A percentile compares a stretch with the other conserved stretches of the same genome.
Evolutionary conservation across 2,888 invertebrate species (phyloP).

Genomic region (Pinctada fucata): DNA sequence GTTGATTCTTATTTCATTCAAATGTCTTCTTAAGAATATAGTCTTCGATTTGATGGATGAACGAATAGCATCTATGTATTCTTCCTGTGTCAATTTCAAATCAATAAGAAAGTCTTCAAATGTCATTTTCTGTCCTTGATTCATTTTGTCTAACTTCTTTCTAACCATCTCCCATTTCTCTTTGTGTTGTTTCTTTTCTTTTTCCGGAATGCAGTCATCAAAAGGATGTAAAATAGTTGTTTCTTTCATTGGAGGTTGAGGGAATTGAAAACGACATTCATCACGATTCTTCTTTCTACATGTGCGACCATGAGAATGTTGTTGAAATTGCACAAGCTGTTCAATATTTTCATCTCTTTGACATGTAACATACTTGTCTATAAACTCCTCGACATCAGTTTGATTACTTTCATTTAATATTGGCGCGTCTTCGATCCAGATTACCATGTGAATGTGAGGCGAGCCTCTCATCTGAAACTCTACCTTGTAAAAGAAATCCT

Average conservation of each 20-base stretch:
- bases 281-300: constrained; percentile 40
- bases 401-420: constrained; percentile 29
- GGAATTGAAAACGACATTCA: constrained; percentile 50
- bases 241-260: constrained; percentile 46
- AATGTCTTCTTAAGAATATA: neutral
- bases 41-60: neutral
- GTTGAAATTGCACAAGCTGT: constrained; percentile 34
- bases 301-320: constrained; percentile 36
- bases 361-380: constrained; percentile 46
- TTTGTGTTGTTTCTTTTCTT: neutral
- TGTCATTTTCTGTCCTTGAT: neutral
- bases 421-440: constrained; percentile 48
- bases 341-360: constrained; percentile 36
- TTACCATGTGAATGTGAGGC: constrained; percentile 47
- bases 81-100: constrained; percentile 9
- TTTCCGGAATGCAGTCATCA: constrained; percentile 16
- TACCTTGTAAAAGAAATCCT: constrained; percentile 44
- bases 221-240: constrained; percentile 43
- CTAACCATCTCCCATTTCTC: constrained; percentile 5
- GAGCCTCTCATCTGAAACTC: constrained; percentile 43
- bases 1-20: constrained; percentile 30
- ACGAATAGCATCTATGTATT: constrained; percentile 11
- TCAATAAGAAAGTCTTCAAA: constrained; percentile 3
- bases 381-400: constrained; percentile 37
- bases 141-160: constrained; percentile 10